Evolutionary conservation across 1,140 invertebrate species (phyloP), one percentile per base, ranked within the genome.

Genomic region (Drosophila truncata): DNA sequence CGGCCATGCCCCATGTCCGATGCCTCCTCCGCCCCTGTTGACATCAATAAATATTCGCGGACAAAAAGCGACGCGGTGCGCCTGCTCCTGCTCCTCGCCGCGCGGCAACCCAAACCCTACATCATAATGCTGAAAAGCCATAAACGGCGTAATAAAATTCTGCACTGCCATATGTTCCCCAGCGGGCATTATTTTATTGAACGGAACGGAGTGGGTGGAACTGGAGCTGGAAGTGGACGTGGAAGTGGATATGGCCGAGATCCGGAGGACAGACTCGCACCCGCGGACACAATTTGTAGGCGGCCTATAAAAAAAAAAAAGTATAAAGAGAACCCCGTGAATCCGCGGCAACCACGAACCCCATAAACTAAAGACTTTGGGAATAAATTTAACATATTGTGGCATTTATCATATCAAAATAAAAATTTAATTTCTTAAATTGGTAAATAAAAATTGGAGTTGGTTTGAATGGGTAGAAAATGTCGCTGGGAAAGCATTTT

Each of bases 141-240:
- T 88, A 88, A 88, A 88, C 85, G 85, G 74, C 81, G 80, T 85
- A 90, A 88, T 88, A 88, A 88, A 88, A 88, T 88, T 88, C 85
- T 90, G 85, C 85, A 88, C 81, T 81, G 85, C 85, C 85, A 88
- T 88, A 88, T 88, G 85, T 88, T 88, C 85, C 85, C 85, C 85
- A 88, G 85, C 80, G 85, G 85, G 85, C 80, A 90, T 88, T 88
- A 90, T 88, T 88, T 87, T 87, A 87, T 87, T 87, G 83, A 82
- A 79, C 74, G 62, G 73, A 78, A 69, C 74, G 63, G 39, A 58
- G 52, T 78, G 64, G 64, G 74, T 71, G 78, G 47, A 75, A 39
- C 18, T 50, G n/a, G 54, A 29, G 16, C 14, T 52, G 47, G 70
- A 37, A 55, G 35, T 77, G 70, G 61, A 49, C 4, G 62, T 61